Evolutionary conservation across 2,113 vertebrate genomes (phyloP), one percentile per base, ranked within the genome.

Genomic region (Clarias magur): DNA sequence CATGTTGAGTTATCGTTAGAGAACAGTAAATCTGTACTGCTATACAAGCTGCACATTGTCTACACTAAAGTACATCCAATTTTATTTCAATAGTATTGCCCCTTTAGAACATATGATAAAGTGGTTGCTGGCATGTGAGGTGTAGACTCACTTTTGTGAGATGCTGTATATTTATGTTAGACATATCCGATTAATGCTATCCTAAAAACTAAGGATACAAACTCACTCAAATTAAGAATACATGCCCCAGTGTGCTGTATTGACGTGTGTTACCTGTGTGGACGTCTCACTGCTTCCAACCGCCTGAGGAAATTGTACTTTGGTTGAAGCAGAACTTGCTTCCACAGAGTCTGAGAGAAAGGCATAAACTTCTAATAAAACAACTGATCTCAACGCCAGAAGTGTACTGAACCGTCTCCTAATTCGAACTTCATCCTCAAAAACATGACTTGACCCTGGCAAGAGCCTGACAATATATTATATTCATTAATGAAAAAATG

Each of bases 391-490:
- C 12, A 48, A 48, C 48, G 42, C 42, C 42, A 82, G 72, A 67
- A 34, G 17, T 5, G 42, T n/a, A 8, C 1, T 21, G 27, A 54
- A 38, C 21, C 79, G 53, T 3, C 0, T 62, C 12, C 38, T 2
- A 87, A 73, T 70, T 89, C 68, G 48, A 78, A 16, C 80, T 86
- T 83, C 72, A 13, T 23, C 48, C 48, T 12, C 62, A 56, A 3
- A 7, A 2, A 38, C 72, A 56, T 5, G 17, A 10, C 60, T 48
- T 54, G 10, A 78, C 84, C 38, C 19, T 60, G 59, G 25, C 83
- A 73, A 1, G 12, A 72, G 53, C 70, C 23, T 56, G 6, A 79
- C 17, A 23, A 75, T 75, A 12, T 48, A 23, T 23, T 67, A 13
- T 42, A 23, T 5, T 70, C 7, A 12, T 34, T 70, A 3, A 34